Conservation (phyloP, 1,140 invertebrate species). For the Drosophila santomea region DNA sequence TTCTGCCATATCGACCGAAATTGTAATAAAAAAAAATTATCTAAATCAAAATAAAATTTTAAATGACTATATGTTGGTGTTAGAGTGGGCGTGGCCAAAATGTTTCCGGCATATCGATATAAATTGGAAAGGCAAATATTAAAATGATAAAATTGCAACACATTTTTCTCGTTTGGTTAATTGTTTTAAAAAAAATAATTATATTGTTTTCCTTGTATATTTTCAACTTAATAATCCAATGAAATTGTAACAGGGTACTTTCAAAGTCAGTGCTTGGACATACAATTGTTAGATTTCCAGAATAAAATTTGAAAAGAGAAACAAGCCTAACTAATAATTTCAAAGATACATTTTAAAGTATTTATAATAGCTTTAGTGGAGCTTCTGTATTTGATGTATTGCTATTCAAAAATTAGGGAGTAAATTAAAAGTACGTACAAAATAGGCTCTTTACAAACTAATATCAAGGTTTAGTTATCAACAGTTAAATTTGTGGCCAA, state of each 20-base stretch:
- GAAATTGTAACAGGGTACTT: slow-evolving; percentile 11
- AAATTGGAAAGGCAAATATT: too few species aligned
- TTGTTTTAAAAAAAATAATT: slow-evolving; percentile 26
- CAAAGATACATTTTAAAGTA: slow-evolving; percentile 1
- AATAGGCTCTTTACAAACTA: slow-evolving; percentile 88
- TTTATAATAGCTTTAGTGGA: slow-evolving; percentile 15
- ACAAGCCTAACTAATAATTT: slow-evolving; percentile 9
- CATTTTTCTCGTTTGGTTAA: too few species aligned
- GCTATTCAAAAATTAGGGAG: slow-evolving; percentile 53
- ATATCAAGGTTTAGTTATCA: slow-evolving; percentile 92
- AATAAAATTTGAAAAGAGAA: slow-evolving; percentile 10
- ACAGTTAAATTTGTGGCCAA: slow-evolving; percentile 80
- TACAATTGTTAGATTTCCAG: slow-evolving; percentile 6
- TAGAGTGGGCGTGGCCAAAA: too few species aligned
- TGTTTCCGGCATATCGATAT: too few species aligned
- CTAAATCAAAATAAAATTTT: too few species aligned
- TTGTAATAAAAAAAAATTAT: too few species aligned
- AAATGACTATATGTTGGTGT: too few species aligned
- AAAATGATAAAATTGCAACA: too few species aligned
- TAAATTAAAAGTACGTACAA: slow-evolving; percentile 76
- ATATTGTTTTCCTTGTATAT: slow-evolving; percentile 22
- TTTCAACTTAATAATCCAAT: slow-evolving; percentile 1
- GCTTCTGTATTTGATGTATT: slow-evolving; percentile 34
- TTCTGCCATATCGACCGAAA: too few species aligned
- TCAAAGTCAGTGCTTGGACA: slow-evolving; percentile 8